These are phyloP conservation scores for Iguana delicatissima DNA, from an alignment of 2,797 vertebrate species.

Conservation along the genomic window DNA sequence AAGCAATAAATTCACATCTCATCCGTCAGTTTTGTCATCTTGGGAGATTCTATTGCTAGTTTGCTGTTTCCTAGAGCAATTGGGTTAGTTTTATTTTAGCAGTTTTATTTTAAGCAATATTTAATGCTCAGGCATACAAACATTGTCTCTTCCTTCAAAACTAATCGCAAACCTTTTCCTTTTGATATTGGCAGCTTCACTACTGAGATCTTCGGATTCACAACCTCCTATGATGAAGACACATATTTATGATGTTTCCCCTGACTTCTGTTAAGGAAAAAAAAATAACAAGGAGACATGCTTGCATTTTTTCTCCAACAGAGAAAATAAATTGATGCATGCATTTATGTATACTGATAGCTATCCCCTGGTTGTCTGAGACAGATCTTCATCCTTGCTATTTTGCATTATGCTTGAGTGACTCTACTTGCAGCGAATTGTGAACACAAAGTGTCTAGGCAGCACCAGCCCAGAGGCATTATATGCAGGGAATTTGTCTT, in stretches of 20 bases:
- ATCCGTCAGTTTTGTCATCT: background rate
- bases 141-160: constrained; percentile 35
- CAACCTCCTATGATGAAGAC: background rate
- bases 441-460: background rate
- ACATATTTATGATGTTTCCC: background rate
- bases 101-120: constrained; percentile 38
- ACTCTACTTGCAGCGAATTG: background rate
- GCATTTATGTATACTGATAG: background rate
- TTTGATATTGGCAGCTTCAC: background rate
- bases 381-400: constrained; percentile 2
- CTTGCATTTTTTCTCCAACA: background rate
- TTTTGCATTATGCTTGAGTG: background rate
- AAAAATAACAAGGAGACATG: background rate
- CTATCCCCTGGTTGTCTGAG: background rate
- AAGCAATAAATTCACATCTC: constrained; percentile 20
- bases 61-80: constrained; percentile 22
- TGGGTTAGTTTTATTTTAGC: constrained; percentile 36
- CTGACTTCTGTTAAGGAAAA: background rate
- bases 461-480: background rate
- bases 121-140: constrained; percentile 39
- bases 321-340: background rate
- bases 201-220: background rate
- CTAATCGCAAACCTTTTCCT: constrained; percentile 20
- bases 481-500: background rate
- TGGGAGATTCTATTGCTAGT: constrained; percentile 3